Conservation (phyloP, 2,797 vertebrate genomes). For the Buphagus erythrorhynchus region DNA sequence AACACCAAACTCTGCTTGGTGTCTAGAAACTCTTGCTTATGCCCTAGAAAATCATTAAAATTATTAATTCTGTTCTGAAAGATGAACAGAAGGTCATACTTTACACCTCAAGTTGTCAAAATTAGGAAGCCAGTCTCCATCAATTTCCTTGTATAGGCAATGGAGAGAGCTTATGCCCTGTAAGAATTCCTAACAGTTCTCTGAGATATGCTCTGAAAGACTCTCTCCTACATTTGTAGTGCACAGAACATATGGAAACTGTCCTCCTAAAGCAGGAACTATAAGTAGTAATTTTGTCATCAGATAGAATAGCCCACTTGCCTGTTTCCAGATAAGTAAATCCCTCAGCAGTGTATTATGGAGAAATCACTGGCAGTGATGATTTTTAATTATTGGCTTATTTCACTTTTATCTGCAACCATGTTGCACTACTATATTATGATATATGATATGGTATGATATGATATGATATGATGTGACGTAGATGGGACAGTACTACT, state of each 20-base stretch:
- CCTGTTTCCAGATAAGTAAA: not conserved
- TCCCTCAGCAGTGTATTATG: not conserved
- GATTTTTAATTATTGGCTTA: not conserved
- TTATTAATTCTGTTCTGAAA: not conserved
- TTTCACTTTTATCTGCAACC: not conserved
- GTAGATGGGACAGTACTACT: not conserved
- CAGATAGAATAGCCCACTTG: not conserved
- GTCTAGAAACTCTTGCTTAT: not conserved
- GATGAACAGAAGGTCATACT: not conserved
- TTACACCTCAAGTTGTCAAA: not conserved
- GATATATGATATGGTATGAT: too few species aligned
- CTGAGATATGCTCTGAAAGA: not conserved
- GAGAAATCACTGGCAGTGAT: not conserved
- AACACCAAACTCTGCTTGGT: not conserved
- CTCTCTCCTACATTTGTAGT: not conserved
- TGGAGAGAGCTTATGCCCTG: not conserved
- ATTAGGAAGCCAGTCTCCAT: not conserved
- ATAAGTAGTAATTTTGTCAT: not conserved
- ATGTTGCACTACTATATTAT: not conserved
- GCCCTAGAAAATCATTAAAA: not conserved
- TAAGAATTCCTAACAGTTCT: not conserved
- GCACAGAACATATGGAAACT: not conserved
- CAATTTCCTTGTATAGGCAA: not conserved
- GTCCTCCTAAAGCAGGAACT: not conserved
- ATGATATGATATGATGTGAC: not conserved